Conservation (phyloP, 1,140 invertebrate genomes). For the Drosophila nikananu region DNA sequence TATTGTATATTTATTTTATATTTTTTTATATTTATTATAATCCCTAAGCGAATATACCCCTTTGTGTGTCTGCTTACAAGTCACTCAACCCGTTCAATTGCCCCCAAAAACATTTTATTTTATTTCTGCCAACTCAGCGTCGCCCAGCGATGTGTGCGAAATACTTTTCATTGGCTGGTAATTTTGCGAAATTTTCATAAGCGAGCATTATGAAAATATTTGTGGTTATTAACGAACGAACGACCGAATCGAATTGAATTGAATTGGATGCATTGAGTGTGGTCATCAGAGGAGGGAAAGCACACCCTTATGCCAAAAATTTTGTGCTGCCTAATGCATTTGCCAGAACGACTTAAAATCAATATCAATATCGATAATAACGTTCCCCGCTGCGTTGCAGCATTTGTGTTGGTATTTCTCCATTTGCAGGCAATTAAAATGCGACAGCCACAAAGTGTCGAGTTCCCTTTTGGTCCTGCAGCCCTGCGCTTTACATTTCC, state of each 20-base stretch:
- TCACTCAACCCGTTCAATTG: conserved; percentile 5
- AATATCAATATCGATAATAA: conserved; percentile 51
- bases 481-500: conserved; percentile 27
- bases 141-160: conserved; percentile 43
- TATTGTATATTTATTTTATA: background rate
- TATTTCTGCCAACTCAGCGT: conserved; percentile 44
- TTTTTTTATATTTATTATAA: background rate
- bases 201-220: conserved; percentile 49
- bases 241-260: conserved; percentile 32
- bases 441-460: conserved; percentile 56
- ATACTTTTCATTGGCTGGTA: conserved; percentile 28
- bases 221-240: conserved; percentile 48
- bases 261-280: conserved; percentile 37
- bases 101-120: conserved; percentile 26
- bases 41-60: background rate
- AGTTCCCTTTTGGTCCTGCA: conserved; percentile 28
- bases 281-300: background rate
- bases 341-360: conserved; percentile 37
- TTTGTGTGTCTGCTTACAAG: background rate
- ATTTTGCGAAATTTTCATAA: conserved; percentile 50
- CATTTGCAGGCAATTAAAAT: conserved; percentile 71
- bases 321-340: conserved; percentile 44
- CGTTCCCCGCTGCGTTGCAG: conserved; percentile 24
- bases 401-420: conserved; percentile 12
- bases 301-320: conserved; percentile 1